Evolutionary conservation across 2,797 vertebrate species (phyloP).

Genomic region (Hemitrygon akajei): DNA sequence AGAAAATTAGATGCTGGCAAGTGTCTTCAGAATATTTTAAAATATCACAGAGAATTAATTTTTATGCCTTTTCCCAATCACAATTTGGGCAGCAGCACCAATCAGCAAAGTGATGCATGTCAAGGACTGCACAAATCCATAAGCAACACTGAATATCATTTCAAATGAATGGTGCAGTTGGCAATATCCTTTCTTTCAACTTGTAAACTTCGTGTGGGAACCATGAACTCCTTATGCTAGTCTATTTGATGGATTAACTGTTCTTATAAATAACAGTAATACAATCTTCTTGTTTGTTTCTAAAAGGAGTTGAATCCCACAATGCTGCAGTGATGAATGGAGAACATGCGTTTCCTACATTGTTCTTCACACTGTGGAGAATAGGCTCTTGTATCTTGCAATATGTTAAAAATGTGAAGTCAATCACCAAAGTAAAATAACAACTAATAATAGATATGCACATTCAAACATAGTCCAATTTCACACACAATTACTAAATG

Average conservation of each 20-base stretch:
- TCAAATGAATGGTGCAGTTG: not conserved
- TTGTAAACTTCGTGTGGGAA: not conserved
- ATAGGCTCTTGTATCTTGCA: not conserved
- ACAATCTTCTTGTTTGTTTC: not conserved
- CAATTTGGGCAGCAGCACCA: not conserved
- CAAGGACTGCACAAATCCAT: not conserved
- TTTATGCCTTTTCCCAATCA: not conserved
- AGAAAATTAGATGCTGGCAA: not conserved
- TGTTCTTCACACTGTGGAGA: not conserved
- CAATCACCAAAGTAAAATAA: not conserved
- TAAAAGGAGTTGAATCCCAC: not conserved
- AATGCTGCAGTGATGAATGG: not conserved
- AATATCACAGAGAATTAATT: not conserved
- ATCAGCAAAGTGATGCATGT: not conserved
- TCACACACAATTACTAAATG: not conserved
- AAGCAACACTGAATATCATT: not conserved
- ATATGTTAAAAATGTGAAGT: not conserved
- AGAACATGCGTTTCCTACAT: not conserved
- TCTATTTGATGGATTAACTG: not conserved
- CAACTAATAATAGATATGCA: not conserved
- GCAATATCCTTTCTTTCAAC: not conserved
- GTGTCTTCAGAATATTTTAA: not conserved
- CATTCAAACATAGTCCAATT: not conserved
- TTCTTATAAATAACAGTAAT: constrained; percentile 25
- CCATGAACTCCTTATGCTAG: not conserved